Evolutionary conservation across 2,797 vertebrate species (phyloP).

Genomic region (Alosa sapidissima): DNA sequence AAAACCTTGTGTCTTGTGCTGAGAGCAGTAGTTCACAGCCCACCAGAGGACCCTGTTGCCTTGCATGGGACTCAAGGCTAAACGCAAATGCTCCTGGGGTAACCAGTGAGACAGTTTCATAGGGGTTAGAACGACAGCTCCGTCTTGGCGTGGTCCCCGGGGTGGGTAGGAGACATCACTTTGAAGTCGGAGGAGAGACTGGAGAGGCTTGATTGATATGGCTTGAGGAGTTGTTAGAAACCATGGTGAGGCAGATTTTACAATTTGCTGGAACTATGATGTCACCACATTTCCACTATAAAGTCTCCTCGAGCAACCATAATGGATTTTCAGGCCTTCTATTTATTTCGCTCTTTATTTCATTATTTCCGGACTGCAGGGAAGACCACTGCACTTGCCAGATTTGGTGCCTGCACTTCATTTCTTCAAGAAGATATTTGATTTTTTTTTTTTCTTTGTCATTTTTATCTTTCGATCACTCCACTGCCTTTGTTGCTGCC

Average conservation of each 20-base stretch:
- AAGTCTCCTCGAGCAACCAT: constrained; percentile 58
- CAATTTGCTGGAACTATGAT: constrained; percentile 56
- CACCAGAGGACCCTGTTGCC: constrained; percentile 25
- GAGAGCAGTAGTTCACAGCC: not conserved
- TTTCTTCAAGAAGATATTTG: constrained; percentile 43
- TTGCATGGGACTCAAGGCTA: constrained; percentile 25
- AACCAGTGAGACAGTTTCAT: constrained; percentile 31
- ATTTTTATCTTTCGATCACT: constrained; percentile 45
- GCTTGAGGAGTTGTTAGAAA: constrained; percentile 59
- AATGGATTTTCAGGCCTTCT: constrained; percentile 59
- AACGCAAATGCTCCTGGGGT: constrained; percentile 26
- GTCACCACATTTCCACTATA: constrained; percentile 54
- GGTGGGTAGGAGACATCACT: constrained; percentile 55
- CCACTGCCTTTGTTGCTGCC: constrained; percentile 34
- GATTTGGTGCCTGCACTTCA: constrained; percentile 52
- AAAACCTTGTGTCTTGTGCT: not conserved
- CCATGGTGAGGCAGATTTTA: constrained; percentile 50
- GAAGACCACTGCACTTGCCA: constrained; percentile 38
- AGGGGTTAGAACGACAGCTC: constrained; percentile 43
- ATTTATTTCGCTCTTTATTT: constrained; percentile 62
- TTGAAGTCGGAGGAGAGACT: constrained; percentile 67
- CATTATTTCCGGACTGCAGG: constrained; percentile 59
- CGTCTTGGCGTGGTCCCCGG: constrained; percentile 58
- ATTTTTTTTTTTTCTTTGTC: constrained; percentile 49
- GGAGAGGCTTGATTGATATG: constrained; percentile 65